Evolutionary conservation across 2,113 vertebrate genomes (phyloP).

Genomic region (Aptenodytes forsteri): DNA sequence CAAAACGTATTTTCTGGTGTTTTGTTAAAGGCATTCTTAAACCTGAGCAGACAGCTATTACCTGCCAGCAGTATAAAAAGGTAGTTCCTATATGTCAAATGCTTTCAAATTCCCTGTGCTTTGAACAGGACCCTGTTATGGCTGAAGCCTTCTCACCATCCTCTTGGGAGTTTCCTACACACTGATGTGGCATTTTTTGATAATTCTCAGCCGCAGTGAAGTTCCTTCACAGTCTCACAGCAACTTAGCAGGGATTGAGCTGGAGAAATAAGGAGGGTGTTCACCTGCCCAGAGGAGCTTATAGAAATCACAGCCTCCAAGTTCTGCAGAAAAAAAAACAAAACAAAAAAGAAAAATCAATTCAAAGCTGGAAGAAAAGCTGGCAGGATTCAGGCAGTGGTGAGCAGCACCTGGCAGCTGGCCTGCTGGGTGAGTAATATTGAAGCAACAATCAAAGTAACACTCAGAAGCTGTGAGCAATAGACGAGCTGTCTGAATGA

Average conservation of each 20-base stretch:
- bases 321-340: neutral
- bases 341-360: too few relatives aligned
- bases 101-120: neutral
- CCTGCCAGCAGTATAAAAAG: neutral
- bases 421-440: neutral
- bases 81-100: neutral
- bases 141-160: neutral
- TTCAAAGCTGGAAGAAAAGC: neutral
- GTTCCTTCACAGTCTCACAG: fast-evolving
- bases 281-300: neutral
- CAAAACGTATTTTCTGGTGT: neutral
- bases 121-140: neutral
- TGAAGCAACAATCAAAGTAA: neutral
- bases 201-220: neutral
- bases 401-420: neutral
- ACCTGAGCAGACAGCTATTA: neutral
- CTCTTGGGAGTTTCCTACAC: neutral
- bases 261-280: neutral
- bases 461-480: neutral
- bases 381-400: neutral
- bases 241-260: neutral
- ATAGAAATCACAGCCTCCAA: neutral
- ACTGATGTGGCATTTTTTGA: fast-evolving
- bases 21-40: neutral
- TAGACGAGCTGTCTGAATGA: neutral